A percentile compares a stretch with the other conserved stretches of the same genome.
Conservation (phyloP, 2,113 vertebrate species). For the Lycocorax pyrrhopterus region DNA sequence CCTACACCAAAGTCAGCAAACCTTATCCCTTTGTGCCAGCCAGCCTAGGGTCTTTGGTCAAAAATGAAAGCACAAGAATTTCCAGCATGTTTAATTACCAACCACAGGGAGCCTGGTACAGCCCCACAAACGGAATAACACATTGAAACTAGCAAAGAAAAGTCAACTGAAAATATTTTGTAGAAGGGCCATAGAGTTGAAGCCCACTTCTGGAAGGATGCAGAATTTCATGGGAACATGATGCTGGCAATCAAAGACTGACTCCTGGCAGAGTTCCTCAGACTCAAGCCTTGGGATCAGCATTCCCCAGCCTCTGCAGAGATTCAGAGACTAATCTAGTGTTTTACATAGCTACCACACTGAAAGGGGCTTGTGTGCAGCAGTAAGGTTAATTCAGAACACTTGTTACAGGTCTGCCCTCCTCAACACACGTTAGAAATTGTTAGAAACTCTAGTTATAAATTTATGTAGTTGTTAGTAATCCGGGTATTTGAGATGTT, state of each 20-base stretch:
- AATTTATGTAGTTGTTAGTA: background rate
- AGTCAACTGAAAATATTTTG: slow-evolving; percentile 2
- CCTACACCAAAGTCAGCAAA: slow-evolving; percentile 61
- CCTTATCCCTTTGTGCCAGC: slow-evolving; percentile 38
- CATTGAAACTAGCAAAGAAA: slow-evolving; percentile 36
- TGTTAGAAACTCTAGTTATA: background rate
- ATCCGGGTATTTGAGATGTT: background rate
- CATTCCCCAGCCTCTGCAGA: background rate
- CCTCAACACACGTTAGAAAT: background rate
- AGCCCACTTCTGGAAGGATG: background rate
- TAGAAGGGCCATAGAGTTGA: background rate
- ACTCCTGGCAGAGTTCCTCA: background rate
- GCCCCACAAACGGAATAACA: background rate
- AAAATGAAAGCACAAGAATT: slow-evolving; percentile 43
- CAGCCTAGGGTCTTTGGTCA: slow-evolving; percentile 25
- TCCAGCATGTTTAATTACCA: slow-evolving; percentile 35
- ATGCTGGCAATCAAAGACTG: background rate
- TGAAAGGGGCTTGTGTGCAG: background rate
- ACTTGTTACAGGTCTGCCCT: background rate
- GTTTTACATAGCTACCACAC: background rate
- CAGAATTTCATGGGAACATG: background rate
- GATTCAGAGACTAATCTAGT: background rate
- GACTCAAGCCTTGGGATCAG: background rate
- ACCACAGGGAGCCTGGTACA: slow-evolving; percentile 38
- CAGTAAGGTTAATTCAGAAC: background rate